Evolutionary conservation across 2,113 vertebrate genomes (phyloP).

Genomic region (Zosterops lateralis): DNA sequence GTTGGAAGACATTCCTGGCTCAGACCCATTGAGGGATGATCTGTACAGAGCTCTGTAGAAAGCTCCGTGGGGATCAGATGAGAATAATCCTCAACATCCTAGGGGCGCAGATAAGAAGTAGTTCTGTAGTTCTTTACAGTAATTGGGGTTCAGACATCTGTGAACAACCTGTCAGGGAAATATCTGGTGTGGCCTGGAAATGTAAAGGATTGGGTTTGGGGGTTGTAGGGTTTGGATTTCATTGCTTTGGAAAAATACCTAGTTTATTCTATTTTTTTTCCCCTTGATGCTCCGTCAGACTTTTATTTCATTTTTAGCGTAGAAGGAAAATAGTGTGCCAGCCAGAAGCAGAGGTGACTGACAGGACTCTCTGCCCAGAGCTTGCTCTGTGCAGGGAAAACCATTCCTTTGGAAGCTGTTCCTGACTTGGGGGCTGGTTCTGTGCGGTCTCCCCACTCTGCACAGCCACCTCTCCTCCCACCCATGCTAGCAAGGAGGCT

Average conservation of each 20-base stretch:
- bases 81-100: background rate
- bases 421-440: background rate
- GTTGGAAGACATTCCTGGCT: background rate
- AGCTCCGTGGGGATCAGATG: background rate
- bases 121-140: background rate
- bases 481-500: background rate
- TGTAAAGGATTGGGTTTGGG: background rate
- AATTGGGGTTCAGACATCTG: background rate
- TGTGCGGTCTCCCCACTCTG: accelerated
- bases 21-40: background rate
- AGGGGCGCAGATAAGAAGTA: background rate
- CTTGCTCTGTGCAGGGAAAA: background rate
- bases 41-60: background rate
- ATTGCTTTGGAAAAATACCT: background rate
- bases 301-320: background rate
- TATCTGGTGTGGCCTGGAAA: background rate
- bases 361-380: background rate
- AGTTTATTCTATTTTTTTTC: background rate
- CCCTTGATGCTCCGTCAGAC: background rate
- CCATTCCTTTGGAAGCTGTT: background rate
- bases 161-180: background rate
- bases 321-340: background rate
- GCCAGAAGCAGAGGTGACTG: background rate
- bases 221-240: background rate
- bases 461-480: background rate